Conservation (phyloP, 2,113 vertebrate genomes). For the Blennius ocellaris region DNA sequence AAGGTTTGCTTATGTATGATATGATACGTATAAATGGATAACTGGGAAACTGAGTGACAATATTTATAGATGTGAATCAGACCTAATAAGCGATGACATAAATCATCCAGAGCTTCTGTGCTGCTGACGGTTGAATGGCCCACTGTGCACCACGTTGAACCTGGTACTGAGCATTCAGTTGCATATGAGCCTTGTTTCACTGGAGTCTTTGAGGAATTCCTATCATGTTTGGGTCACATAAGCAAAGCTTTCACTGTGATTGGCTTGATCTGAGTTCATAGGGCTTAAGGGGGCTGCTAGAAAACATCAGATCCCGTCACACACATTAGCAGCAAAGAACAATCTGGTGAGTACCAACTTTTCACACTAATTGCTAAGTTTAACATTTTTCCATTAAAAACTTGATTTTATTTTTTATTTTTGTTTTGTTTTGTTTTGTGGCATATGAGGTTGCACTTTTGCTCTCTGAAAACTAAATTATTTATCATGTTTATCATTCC, state of each 20-base stretch:
- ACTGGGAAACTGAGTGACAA: not conserved
- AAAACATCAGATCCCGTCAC: conserved; percentile 58
- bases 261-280: conserved; percentile 53
- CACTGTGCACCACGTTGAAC: conserved; percentile 36
- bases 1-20: not conserved
- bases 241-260: conserved; percentile 54
- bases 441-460: not conserved
- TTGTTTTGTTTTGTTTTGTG: too few species aligned
- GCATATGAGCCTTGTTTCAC: conserved; percentile 42
- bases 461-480: not conserved
- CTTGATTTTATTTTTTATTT: not conserved
- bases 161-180: conserved; percentile 55
- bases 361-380: not conserved
- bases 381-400: not conserved
- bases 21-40: not conserved
- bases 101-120: not conserved
- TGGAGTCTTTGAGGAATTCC: conserved; percentile 51
- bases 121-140: not conserved
- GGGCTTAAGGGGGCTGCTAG: conserved; percentile 47
- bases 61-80: not conserved
- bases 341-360: conserved; percentile 58
- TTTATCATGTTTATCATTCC: too few species aligned
- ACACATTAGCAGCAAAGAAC: conserved; percentile 13
- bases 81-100: not conserved
- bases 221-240: conserved; percentile 41